phyloP scores from a whole-genome alignment of 2,797 vertebrate genomes.

The Danionella dracula region DNA sequence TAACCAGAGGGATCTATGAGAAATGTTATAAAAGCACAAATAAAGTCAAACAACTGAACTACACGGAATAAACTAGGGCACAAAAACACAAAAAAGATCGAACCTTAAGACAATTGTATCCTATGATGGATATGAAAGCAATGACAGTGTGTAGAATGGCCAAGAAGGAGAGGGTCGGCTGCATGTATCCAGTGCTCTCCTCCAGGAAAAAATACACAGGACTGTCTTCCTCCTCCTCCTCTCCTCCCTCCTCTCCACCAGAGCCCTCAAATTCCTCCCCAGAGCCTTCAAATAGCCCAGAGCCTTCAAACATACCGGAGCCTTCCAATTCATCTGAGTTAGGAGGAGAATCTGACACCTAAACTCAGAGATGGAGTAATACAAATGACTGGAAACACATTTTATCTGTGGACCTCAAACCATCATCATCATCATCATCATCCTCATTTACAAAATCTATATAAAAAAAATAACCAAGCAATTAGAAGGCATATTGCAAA shows the following conservation, averaged over 20 bases:
- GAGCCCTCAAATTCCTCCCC: slow-evolving; percentile 67
- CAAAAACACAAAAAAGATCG: background rate
- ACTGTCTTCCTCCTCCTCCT: slow-evolving; percentile 76
- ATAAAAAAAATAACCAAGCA: background rate
- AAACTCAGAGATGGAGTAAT: slow-evolving; percentile 49
- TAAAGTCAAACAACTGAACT: background rate
- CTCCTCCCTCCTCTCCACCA: slow-evolving; percentile 61
- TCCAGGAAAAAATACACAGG: slow-evolving; percentile 86
- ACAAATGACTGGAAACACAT: too few relatives aligned
- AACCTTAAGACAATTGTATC: slow-evolving; percentile 95
- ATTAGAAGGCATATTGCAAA: background rate
- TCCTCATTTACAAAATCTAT: too few relatives aligned
- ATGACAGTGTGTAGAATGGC: slow-evolving; percentile 84
- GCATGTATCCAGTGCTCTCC: slow-evolving; percentile 95
- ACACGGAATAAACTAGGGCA: background rate
- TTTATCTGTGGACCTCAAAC: too few relatives aligned
- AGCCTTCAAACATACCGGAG: slow-evolving; percentile 65
- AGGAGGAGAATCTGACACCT: slow-evolving; percentile 82
- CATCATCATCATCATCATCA: too few relatives aligned
- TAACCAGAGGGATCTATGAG: slow-evolving; percentile 83
- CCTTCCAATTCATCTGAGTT: slow-evolving; percentile 69
- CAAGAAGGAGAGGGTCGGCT: slow-evolving; percentile 78
- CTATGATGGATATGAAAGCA: slow-evolving; percentile 92
- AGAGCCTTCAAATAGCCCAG: slow-evolving; percentile 66
- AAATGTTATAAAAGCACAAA: background rate